Evolutionary conservation across 2,888 invertebrate genomes (phyloP).

Genomic region (Vesta saturnalis): DNA sequence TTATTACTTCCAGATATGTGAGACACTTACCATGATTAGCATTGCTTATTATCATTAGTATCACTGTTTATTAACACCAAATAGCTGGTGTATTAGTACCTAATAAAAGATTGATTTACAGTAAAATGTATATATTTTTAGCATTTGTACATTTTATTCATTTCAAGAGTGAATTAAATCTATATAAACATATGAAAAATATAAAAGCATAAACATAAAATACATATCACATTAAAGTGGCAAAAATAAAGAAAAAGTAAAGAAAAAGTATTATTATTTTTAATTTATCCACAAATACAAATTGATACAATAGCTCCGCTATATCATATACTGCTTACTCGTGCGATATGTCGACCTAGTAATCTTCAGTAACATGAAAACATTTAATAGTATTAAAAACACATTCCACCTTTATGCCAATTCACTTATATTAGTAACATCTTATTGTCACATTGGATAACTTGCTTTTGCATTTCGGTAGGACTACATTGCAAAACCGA

Average conservation of each 20-base stretch:
- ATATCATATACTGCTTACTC: neutral
- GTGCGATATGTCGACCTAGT: neutral
- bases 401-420: slow-evolving; percentile 1
- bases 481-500: slow-evolving; percentile 36
- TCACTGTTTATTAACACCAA: neutral
- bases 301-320: neutral
- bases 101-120: neutral
- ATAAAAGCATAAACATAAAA: neutral
- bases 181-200: too few relatives aligned
- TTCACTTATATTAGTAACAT: neutral
- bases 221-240: neutral
- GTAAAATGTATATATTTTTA: neutral
- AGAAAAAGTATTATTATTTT: neutral
- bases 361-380: neutral
- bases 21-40: neutral
- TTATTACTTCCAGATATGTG: neutral
- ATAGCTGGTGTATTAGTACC: neutral
- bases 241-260: neutral
- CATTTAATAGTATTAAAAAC: neutral
- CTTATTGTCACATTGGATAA: neutral
- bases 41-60: neutral
- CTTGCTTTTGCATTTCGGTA: neutral
- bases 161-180: too few relatives aligned
- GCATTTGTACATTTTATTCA: too few relatives aligned
- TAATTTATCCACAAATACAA: neutral